Percentiles rank a stretch among this genome's conserved stretches.
phyloP scores from a whole-genome alignment of 2,797 vertebrate genomes.

The Alectoris magna region DNA sequence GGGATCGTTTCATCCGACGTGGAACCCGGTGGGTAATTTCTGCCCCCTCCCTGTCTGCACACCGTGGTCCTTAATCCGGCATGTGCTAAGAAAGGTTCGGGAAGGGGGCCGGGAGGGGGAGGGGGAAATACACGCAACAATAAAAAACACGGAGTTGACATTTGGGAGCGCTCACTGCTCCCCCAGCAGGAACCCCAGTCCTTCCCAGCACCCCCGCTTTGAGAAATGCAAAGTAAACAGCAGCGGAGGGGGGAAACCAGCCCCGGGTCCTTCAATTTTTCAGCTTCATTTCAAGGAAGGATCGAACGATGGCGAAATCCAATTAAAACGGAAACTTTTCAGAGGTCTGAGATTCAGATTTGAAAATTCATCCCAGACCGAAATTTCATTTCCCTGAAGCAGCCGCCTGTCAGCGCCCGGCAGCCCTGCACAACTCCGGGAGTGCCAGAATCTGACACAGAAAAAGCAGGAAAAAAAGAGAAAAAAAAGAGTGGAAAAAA shows the following conservation, averaged over 20 bases:
- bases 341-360: slow-evolving; percentile 6
- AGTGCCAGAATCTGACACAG: slow-evolving; percentile 42
- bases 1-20: background rate
- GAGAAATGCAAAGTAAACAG: background rate
- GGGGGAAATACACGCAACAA: slow-evolving; percentile 5
- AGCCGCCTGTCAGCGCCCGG: background rate
- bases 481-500: background rate
- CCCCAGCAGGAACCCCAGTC: background rate
- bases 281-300: background rate
- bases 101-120: slow-evolving; percentile 14
- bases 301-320: slow-evolving; percentile 1
- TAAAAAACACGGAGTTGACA: slow-evolving; percentile 12
- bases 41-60: background rate
- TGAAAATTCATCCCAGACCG: slow-evolving; percentile 4
- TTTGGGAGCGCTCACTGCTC: background rate
- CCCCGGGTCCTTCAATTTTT: background rate
- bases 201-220: background rate
- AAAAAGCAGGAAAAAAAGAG: slow-evolving; percentile 15
- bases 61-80: background rate
- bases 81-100: slow-evolving; percentile 25
- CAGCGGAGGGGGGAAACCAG: background rate
- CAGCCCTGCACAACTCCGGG: slow-evolving; percentile 42
- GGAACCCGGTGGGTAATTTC: background rate
- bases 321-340: slow-evolving; percentile 10
- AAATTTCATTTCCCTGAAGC: slow-evolving; percentile 23